A percentile compares a stretch with the other conserved stretches of the same genome.
Evolutionary conservation across 2,888 invertebrate genomes (phyloP).

Genomic region (Agriotes lineatus): DNA sequence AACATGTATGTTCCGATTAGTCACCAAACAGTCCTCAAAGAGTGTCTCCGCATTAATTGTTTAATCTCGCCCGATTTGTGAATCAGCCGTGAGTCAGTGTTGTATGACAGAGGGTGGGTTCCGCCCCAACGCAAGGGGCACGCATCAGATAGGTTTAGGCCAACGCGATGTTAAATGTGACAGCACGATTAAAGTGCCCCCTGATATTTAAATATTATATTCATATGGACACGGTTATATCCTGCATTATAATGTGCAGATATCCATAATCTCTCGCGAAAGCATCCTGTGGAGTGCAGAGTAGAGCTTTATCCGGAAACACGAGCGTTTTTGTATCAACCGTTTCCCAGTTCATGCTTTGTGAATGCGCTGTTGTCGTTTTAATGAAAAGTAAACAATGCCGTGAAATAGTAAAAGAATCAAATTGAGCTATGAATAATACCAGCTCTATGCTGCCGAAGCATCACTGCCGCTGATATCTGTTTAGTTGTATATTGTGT

Average conservation of each 20-base stretch:
- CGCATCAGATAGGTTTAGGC: conserved; percentile 41
- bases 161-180: conserved; percentile 38
- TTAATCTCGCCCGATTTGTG: conserved; percentile 42
- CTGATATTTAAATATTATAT: conserved; percentile 45
- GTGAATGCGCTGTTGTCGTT: conserved; percentile 6
- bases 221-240: conserved; percentile 36
- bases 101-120: conserved; percentile 30
- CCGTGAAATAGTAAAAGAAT: not conserved
- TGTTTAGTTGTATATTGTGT: too few relatives aligned
- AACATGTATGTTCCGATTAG: conserved; percentile 4
- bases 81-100: conserved; percentile 49
- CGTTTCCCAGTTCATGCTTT: conserved; percentile 3
- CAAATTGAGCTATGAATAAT: not conserved
- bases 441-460: not conserved
- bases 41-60: conserved; percentile 35
- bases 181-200: conserved; percentile 41
- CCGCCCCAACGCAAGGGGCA: conserved; percentile 34
- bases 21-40: conserved; percentile 25
- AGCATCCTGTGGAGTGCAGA: not conserved
- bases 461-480: too few relatives aligned
- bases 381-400: conserved; percentile 9
- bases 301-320: conserved; percentile 1
- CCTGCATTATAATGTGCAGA: conserved; percentile 35
- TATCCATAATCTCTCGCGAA: conserved; percentile 32
- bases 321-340: not conserved